A percentile compares a stretch with the other conserved stretches of the same genome.
phyloP scores from a whole-genome alignment of 2,113 vertebrate genomes.

The Pygoscelis adeliae region DNA sequence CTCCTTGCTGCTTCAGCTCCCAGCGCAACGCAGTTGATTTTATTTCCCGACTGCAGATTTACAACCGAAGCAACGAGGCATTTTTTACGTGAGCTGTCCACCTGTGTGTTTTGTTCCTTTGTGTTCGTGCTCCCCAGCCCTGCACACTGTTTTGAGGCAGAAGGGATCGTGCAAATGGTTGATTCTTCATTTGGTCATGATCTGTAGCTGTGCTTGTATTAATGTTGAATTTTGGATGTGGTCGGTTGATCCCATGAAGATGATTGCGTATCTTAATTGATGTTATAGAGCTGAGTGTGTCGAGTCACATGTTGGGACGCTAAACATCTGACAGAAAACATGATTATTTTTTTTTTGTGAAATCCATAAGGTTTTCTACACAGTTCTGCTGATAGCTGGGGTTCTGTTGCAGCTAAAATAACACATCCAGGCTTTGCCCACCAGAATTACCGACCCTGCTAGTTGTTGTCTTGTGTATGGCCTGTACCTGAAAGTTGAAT shows the following conservation, averaged over 20 bases:
- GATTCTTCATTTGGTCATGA: not conserved
- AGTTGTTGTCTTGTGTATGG: not conserved
- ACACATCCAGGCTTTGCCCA: not conserved
- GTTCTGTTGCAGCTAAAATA: not conserved
- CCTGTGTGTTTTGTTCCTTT: not conserved
- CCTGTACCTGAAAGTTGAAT: not conserved
- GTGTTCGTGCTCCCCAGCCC: not conserved
- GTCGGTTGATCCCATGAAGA: not conserved
- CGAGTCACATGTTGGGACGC: not conserved
- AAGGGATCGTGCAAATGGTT: not conserved
- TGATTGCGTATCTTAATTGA: not conserved
- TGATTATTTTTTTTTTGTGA: not conserved
- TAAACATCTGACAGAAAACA: not conserved
- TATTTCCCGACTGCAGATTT: not conserved
- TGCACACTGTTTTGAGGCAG: fast-evolving
- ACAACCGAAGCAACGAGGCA: fast-evolving
- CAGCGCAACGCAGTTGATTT: fast-evolving
- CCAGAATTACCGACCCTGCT: not conserved
- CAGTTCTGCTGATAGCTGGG: not conserved
- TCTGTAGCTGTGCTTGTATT: not conserved
- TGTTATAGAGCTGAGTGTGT: not conserved
- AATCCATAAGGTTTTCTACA: not conserved
- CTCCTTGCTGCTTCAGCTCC: not conserved
- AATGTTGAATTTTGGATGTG: not conserved
- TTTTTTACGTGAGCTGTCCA: not conserved